Conservation (phyloP, 2,888 invertebrate species). For the Drosophila tanythrix region DNA sequence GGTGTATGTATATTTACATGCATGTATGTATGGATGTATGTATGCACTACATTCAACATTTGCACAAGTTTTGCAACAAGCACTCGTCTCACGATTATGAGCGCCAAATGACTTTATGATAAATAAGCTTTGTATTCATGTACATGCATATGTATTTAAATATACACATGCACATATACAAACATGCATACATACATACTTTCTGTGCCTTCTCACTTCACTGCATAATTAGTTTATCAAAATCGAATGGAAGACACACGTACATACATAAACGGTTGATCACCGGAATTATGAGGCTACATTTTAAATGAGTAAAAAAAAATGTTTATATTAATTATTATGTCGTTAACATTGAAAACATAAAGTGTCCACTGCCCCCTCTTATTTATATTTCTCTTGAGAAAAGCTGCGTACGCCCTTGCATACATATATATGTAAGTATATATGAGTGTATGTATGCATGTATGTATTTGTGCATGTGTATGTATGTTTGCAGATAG, state of each 20-base stretch:
- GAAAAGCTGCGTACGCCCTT: neutral
- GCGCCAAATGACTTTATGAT: neutral
- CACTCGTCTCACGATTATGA: neutral
- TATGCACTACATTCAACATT: neutral
- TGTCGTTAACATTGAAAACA: slow-evolving; percentile 1
- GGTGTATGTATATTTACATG: slow-evolving; percentile 54
- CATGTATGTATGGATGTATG: slow-evolving; percentile 8
- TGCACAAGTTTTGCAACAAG: slow-evolving; percentile 2
- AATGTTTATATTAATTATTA: neutral
- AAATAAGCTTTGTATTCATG: neutral
- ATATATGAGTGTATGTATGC: neutral
- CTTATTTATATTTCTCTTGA: neutral
- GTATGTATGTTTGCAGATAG: neutral
- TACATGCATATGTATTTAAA: neutral
- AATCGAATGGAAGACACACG: slow-evolving; percentile 40
- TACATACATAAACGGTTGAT: neutral
- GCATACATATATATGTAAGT: slow-evolving; percentile 16
- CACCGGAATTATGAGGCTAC: neutral
- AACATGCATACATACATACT: neutral
- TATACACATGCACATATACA: neutral
- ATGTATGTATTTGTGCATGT: neutral
- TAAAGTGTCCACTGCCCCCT: neutral
- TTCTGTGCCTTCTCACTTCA: slow-evolving; percentile 15
- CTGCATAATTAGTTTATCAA: slow-evolving; percentile 26
- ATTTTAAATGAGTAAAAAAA: neutral